phyloP scores from a whole-genome alignment of 2,888 invertebrate genomes.

The Alloscopus bannaensis region DNA sequence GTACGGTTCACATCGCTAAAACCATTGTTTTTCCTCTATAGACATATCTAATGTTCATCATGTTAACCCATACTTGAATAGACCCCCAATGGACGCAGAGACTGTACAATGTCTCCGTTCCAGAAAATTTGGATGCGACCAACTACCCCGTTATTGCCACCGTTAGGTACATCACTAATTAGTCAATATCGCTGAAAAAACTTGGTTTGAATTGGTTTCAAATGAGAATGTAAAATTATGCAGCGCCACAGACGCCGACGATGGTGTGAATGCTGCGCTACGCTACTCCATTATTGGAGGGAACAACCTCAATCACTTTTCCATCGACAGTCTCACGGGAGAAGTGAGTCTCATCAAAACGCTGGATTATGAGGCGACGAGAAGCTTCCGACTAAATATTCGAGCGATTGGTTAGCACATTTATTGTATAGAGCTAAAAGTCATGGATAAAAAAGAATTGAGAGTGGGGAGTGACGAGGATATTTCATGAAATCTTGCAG shows the following conservation, averaged over 20 bases:
- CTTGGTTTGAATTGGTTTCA: not conserved
- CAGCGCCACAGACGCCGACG: slow-evolving; percentile 93
- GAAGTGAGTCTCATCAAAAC: slow-evolving; percentile 81
- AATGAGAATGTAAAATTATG: slow-evolving; percentile 18
- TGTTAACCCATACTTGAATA: not conserved
- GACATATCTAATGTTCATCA: not conserved
- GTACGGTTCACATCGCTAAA: slow-evolving; percentile 30
- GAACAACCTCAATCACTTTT: slow-evolving; percentile 94
- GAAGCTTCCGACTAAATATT: slow-evolving; percentile 91
- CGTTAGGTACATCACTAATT: slow-evolving; percentile 78
- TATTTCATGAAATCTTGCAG: slow-evolving; percentile 76
- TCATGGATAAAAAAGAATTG: not conserved
- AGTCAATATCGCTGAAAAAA: not conserved
- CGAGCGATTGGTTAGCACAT: slow-evolving; percentile 85
- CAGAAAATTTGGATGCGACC: slow-evolving; percentile 91
- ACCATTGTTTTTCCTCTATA: not conserved
- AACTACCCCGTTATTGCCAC: slow-evolving; percentile 89
- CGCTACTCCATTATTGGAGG: slow-evolving; percentile 97
- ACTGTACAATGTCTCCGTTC: slow-evolving; percentile 89
- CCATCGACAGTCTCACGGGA: slow-evolving; percentile 94
- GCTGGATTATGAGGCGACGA: slow-evolving; percentile 91
- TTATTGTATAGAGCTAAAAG: too few species aligned
- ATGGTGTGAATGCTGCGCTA: slow-evolving; percentile 93
- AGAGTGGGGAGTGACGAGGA: not conserved
- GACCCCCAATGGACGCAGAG: slow-evolving; percentile 91